Base-by-base conservation (phyloP, 1,140 invertebrate genomes). In the Drosophila tsacasi region DNA sequence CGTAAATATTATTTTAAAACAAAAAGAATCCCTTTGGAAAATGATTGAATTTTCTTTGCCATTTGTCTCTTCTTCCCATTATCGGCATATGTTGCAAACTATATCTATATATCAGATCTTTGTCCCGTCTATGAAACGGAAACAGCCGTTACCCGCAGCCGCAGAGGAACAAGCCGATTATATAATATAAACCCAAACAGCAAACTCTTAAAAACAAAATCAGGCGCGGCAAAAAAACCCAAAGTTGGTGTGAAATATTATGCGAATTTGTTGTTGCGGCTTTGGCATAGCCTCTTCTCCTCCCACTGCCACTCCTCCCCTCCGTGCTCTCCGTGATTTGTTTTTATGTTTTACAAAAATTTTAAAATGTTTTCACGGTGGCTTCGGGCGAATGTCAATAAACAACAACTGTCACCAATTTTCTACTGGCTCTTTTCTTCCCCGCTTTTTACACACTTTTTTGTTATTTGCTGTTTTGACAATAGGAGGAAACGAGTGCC, bases 281-380 rank as follows among this genome's bases (percentile, higher is more conserved):
- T 35, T 60, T 37, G 19, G 37, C 40, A n/a, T 44, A 23, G 23
- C 23, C 19, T 30, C 27, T 4, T 19, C 0, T 13, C 10, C 50
- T 10, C 44, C 46, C 32, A 12, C 50, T 17, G 2, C 10, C 42
- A 4, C n/a, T 12, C 52, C 17, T 35, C 30, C 25, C 40, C 19
- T 5, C 6, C 32, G 3, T 30, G 13, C 12, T 46, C 39, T 32
- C 68, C 40, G 59, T 66, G 84, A 84, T 87, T 81, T 81, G 81
- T 49, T 89, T 89, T 89, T 84, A 81, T 87, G 84, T 89, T 87
- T 89, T 89, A 79, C 67, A 90, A 79, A 90, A 90, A 90, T 90
- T 90, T 85, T 90, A 90, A 90, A 90, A 90, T 90, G 86, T 90
- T 85, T 90, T 90, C 85, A 90, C 85, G 85, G 85, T 90, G 85